Base-by-base conservation (phyloP, 2,797 vertebrate genomes). In the Falco rusticolus region DNA sequence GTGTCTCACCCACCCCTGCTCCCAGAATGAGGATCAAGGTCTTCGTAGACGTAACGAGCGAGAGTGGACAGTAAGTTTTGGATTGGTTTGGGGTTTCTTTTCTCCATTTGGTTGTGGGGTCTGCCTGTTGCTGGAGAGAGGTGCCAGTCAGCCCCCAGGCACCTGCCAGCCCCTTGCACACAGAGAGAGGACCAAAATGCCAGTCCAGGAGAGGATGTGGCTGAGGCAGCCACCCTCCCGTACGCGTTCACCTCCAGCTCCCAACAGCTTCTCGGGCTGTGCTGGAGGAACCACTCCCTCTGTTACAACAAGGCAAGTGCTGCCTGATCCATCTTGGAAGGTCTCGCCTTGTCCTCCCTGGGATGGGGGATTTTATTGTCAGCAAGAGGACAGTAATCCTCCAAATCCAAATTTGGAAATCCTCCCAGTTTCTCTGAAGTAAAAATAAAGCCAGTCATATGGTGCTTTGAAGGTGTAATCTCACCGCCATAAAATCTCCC, bases 11-110 rank as follows among this genome's bases (percentile, higher is more conserved):
- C 83, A 90, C 57, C 66, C 69, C 96, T 97, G 94, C 97, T 96
- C 96, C 94, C 98, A 99, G 98, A 98, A 96, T 98, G 96, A 98
- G 98, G 98, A 98, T 99, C 98, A 95, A 99, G 97, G 95, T 98
- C 98, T 98, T 98, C 98, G 95, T 99, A 98, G 98, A 99, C 95
- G 96, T 98, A 98, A 98, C 98, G 96, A 98, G 98, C 97, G 98
- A 98, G 88, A 98, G 98, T 75, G 95, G 97, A 97, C 97, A 97
- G 98, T 98, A 98, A 99, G 98, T 99, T 97, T 80, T 79, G 94
- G 97, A 86, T 56, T 16, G 72, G 60, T 90, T 93, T 69, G 31
- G 59, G 50, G 86, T 88, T 45, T 59, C 39, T 91, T 86, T 50
- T 45, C 77, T 74, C 74, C 37, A 0, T 65, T 63, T 41, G 31